Percentiles rank a stretch among this genome's conserved stretches.
Conservation (phyloP, 2,888 invertebrate genomes). For the Drepana falcataria region DNA sequence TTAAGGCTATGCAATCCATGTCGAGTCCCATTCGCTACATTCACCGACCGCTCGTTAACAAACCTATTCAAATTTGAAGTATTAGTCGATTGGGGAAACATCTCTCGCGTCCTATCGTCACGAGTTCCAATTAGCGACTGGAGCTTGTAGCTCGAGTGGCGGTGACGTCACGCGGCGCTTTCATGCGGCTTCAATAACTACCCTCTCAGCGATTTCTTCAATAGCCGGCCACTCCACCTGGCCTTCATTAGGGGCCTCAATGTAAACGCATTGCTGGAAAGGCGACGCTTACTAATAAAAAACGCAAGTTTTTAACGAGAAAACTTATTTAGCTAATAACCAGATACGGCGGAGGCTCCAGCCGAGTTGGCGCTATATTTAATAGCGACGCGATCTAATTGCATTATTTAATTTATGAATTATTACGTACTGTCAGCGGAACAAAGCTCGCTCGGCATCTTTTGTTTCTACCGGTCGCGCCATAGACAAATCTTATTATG, state of each 20-base stretch:
- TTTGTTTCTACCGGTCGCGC: constrained; percentile 68
- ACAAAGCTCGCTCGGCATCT: constrained; percentile 61
- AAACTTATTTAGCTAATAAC: constrained; percentile 70
- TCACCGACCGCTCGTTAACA: constrained; percentile 73
- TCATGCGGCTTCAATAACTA: constrained; percentile 75
- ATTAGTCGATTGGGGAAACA: constrained; percentile 74
- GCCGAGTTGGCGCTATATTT: constrained; percentile 17
- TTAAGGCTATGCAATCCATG: constrained; percentile 38
- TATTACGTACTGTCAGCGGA: constrained; percentile 62
- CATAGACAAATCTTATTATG: constrained; percentile 79
- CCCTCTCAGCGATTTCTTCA: constrained; percentile 74
- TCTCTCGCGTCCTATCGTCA: constrained; percentile 72
- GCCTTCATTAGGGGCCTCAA: constrained; percentile 74
- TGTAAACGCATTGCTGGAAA: constrained; percentile 62
- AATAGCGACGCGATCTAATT: constrained; percentile 48
- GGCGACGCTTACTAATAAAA: constrained; percentile 60
- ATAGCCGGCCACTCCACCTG: constrained; percentile 73
- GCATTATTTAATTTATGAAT: constrained; percentile 64
- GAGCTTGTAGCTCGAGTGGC: constrained; percentile 68
- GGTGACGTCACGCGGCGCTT: constrained; percentile 73
- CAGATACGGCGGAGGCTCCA: constrained; percentile 12
- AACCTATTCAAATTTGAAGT: constrained; percentile 75
- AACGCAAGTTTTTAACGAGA: constrained; percentile 64
- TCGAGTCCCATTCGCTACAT: constrained; percentile 59
- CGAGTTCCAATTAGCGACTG: constrained; percentile 77